Evolutionary conservation across 1,140 invertebrate species (phyloP).

Genomic region (Drosophila baimaii): DNA sequence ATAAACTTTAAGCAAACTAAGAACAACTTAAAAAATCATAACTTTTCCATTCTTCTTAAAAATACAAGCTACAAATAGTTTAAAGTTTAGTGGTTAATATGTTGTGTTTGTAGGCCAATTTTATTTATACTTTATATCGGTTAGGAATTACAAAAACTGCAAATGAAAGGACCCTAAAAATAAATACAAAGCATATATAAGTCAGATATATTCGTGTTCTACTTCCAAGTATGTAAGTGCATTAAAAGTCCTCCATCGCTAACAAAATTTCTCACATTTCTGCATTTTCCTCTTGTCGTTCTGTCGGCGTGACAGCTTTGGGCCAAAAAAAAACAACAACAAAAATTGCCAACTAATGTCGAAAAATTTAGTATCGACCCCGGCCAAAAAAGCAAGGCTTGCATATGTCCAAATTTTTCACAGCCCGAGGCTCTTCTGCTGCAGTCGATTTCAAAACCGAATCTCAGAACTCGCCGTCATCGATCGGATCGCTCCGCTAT

Average conservation of each 20-base stretch:
- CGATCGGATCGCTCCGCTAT: constrained; percentile 30
- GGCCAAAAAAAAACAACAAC: constrained; percentile 39
- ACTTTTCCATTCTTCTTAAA: too few species aligned
- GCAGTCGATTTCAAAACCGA: constrained; percentile 67
- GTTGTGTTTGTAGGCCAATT: too few species aligned
- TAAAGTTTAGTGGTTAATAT: too few species aligned
- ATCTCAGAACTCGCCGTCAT: constrained; percentile 54
- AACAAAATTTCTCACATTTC: constrained; percentile 3
- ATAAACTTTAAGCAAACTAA: too few species aligned
- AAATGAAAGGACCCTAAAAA: too few species aligned
- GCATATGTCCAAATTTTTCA: constrained; percentile 64
- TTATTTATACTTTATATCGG: too few species aligned
- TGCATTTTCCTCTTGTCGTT: constrained; percentile 30
- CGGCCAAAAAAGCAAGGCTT: constrained; percentile 35
- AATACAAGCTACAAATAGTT: background rate
- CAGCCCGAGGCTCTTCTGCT: constrained; percentile 68
- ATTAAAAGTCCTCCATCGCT: background rate
- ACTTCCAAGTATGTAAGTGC: constrained; percentile 5
- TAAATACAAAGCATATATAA: background rate
- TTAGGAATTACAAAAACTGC: too few species aligned
- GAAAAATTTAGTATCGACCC: constrained; percentile 64
- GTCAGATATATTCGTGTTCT: too few species aligned
- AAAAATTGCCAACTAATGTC: constrained; percentile 70
- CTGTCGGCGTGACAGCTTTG: constrained; percentile 72
- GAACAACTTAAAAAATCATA: too few species aligned